Evolutionary conservation across 2,113 vertebrate genomes (phyloP).

Genomic region (Eptesicus fuscus): DNA sequence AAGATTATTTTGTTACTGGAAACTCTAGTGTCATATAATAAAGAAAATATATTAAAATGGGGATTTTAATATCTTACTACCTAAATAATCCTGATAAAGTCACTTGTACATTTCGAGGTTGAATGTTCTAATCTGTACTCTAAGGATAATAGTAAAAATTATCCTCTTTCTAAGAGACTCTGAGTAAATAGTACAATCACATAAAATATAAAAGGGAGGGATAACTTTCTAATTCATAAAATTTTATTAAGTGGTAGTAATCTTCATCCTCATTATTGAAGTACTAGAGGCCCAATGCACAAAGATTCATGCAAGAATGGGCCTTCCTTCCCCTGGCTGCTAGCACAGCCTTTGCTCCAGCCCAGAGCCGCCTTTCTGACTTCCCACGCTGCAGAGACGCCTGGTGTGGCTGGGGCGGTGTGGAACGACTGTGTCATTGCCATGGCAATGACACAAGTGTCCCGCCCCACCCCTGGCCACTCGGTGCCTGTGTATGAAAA

Average conservation of each 20-base stretch:
- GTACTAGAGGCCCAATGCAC: neutral
- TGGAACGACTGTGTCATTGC: too few relatives aligned
- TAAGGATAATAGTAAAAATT: neutral
- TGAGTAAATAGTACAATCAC: neutral
- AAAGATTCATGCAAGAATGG: too few relatives aligned
- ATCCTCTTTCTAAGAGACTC: neutral
- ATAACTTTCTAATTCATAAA: neutral
- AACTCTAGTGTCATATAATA: neutral
- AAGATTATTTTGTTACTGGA: neutral
- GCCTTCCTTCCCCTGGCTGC: too few relatives aligned
- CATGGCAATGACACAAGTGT: too few relatives aligned
- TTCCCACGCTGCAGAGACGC: too few relatives aligned
- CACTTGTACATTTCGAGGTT: neutral
- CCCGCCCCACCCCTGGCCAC: too few relatives aligned
- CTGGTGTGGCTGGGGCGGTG: too few relatives aligned
- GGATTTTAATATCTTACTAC: neutral
- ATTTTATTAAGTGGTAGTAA: neutral
- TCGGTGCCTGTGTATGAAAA: too few relatives aligned
- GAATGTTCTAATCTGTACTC: neutral
- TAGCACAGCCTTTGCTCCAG: too few relatives aligned
- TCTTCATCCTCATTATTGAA: neutral
- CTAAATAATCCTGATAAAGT: neutral
- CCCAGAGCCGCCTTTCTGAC: too few relatives aligned
- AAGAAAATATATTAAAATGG: neutral
- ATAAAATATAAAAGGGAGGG: neutral